Percentiles rank a stretch among this genome's conserved stretches.
Evolutionary conservation across 2,113 vertebrate species (phyloP).

Genomic region (Psettodes erumei): DNA sequence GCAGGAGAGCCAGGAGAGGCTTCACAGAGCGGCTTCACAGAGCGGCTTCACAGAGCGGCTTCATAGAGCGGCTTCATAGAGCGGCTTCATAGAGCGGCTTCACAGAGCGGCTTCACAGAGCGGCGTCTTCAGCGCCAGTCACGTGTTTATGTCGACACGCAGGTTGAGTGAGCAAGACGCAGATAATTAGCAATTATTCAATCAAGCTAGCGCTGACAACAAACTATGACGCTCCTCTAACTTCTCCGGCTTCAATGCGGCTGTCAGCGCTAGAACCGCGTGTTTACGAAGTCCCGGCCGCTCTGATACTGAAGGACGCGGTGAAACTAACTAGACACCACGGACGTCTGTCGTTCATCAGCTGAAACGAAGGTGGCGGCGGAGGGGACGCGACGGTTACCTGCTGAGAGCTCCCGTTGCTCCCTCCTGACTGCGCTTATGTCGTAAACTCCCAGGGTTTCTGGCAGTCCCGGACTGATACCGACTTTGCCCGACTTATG

Average conservation of each 20-base stretch:
- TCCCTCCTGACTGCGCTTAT: conserved; percentile 69
- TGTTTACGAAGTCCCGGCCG: too few species aligned
- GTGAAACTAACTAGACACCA: background rate
- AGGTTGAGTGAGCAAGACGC: background rate
- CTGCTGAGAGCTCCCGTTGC: conserved; percentile 74
- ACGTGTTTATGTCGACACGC: background rate
- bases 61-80: too few species aligned
- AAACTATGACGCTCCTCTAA: background rate
- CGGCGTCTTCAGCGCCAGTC: too few species aligned
- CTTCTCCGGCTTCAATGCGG: background rate
- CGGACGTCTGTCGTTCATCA: background rate
- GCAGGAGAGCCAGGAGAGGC: too few species aligned
- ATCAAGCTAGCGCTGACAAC: conserved; percentile 15
- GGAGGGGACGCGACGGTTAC: conserved; percentile 57
- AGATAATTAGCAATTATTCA: background rate
- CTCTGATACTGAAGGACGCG: background rate
- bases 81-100: too few species aligned
- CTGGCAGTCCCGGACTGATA: conserved; percentile 59
- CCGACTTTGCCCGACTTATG: conserved; percentile 53
- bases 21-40: too few species aligned
- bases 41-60: too few species aligned
- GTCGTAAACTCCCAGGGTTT: conserved; percentile 84
- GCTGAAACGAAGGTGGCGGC: background rate
- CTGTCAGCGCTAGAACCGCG: rapidly evolving
- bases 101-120: background rate